Percentiles rank a stretch among this genome's conserved stretches.
Conservation (phyloP, 2,113 vertebrate genomes). For the Psettodes erumei region DNA sequence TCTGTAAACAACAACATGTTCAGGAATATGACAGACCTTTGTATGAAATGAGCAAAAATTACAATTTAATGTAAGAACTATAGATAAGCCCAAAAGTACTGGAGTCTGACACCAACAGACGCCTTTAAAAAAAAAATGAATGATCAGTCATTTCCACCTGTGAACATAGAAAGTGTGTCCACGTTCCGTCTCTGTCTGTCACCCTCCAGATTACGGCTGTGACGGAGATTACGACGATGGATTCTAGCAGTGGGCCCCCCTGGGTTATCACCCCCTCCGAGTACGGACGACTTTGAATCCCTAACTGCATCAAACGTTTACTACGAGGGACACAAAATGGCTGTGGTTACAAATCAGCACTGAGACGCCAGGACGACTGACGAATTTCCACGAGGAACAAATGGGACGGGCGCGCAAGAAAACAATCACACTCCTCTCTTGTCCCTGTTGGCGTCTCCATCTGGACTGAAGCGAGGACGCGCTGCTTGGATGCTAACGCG, state of each 20-base stretch:
- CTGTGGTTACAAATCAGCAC: background rate
- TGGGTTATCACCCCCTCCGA: background rate
- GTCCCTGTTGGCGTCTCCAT: background rate
- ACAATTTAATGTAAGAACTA: background rate
- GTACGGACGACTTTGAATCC: background rate
- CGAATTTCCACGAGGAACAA: background rate
- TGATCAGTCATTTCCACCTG: background rate
- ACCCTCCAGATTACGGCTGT: slow-evolving; percentile 90
- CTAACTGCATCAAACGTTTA: background rate
- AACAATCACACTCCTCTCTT: background rate
- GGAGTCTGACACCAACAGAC: too few relatives aligned
- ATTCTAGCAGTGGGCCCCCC: slow-evolving; percentile 69
- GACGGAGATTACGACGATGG: slow-evolving; percentile 90
- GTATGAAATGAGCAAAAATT: background rate
- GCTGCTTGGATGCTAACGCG: background rate
- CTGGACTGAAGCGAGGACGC: background rate
- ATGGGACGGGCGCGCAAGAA: background rate
- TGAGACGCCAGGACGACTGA: background rate
- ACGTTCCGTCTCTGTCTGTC: background rate
- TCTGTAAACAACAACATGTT: background rate
- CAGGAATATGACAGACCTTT: background rate
- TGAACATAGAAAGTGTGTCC: background rate
- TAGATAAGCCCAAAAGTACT: background rate
- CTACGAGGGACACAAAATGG: background rate
- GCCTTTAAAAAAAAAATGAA: too few relatives aligned